Conservation (phyloP, 2,113 vertebrate genomes). For the Riparia riparia region DNA sequence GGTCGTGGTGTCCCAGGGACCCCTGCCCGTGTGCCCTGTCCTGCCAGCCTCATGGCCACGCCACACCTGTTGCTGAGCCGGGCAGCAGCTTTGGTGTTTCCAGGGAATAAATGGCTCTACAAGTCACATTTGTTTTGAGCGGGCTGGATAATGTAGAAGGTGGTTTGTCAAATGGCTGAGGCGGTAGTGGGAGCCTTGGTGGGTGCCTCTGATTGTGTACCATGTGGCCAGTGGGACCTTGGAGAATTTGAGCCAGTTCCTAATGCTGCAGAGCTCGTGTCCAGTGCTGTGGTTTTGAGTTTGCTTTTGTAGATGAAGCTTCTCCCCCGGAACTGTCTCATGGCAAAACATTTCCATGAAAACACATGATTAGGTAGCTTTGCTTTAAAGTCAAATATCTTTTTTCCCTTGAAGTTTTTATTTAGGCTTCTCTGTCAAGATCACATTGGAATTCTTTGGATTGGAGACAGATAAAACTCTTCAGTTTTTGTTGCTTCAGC, state of each 20-base stretch:
- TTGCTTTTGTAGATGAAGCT: not conserved
- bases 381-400: not conserved
- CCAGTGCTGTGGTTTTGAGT: not conserved
- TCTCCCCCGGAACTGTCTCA: not conserved
- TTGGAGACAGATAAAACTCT: not conserved
- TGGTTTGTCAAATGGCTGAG: not conserved
- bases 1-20: accelerated
- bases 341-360: not conserved
- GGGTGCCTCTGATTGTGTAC: not conserved
- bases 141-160: not conserved
- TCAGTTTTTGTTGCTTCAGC: not conserved
- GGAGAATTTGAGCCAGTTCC: not conserved
- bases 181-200: not conserved
- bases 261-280: accelerated
- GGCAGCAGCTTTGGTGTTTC: not conserved
- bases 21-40: not conserved
- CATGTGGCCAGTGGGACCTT: not conserved
- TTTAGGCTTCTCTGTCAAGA: not conserved
- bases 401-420: not conserved
- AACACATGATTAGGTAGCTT: not conserved
- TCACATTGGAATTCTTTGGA: not conserved
- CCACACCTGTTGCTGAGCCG: accelerated
- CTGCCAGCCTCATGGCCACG: accelerated
- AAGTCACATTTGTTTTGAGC: not conserved
- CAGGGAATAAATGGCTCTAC: not conserved